These are phyloP conservation scores for Mesoclemmys tuberculata DNA, from an alignment of 2,113 vertebrate genomes.

Conservation along the genomic window DNA sequence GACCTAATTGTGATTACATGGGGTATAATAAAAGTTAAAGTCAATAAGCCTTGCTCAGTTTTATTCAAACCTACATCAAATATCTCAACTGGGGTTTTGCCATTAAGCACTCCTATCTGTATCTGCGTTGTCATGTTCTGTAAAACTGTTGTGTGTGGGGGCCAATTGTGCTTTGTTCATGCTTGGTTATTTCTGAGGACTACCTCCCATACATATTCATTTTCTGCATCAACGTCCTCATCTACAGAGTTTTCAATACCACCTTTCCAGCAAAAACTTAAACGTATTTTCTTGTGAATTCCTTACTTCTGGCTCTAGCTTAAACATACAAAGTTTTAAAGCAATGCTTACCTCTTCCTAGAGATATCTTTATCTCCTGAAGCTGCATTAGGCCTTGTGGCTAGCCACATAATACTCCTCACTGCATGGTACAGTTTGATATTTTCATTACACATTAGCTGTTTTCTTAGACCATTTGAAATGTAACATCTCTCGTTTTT, in stretches of 20 bases:
- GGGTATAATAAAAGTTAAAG: not conserved
- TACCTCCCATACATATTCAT: not conserved
- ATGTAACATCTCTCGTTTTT: not conserved
- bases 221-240: not conserved
- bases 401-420: not conserved
- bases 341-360: not conserved
- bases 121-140: not conserved
- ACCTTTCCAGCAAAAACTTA: not conserved
- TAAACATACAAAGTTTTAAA: not conserved
- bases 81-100: not conserved
- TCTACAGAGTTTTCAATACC: too few species aligned
- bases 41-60: not conserved
- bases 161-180: not conserved
- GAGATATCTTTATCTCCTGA: not conserved
- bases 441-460: not conserved
- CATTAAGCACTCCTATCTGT: not conserved
- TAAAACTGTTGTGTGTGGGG: not conserved
- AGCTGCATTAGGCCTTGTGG: not conserved
- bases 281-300: not conserved
- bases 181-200: not conserved
- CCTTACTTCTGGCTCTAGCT: not conserved
- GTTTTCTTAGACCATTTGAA: not conserved
- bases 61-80: not conserved
- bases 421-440: not conserved
- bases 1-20: not conserved